Evolutionary conservation across 2,113 vertebrate species (phyloP).

Genomic region (Nycticryphes semicollaris): DNA sequence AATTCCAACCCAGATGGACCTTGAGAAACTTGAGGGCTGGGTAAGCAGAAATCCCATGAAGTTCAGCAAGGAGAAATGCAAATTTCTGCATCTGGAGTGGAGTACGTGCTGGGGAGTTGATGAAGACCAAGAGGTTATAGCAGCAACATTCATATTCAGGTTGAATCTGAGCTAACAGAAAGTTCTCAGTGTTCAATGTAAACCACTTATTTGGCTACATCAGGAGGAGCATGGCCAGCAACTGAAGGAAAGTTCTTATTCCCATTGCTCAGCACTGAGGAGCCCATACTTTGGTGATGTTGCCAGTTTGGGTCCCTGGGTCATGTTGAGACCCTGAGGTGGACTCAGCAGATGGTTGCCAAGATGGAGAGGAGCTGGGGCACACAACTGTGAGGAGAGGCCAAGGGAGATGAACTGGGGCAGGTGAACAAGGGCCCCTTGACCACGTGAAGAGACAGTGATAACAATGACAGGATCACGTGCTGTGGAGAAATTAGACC

Average conservation of each 20-base stretch:
- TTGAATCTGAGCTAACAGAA: background rate
- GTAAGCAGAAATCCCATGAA: background rate
- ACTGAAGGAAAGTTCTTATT: background rate
- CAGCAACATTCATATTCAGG: background rate
- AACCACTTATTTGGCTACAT: background rate
- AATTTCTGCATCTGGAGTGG: background rate
- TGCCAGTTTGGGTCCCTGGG: background rate
- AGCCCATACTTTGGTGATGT: too few relatives aligned
- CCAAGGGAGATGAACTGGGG: background rate
- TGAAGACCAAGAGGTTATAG: background rate
- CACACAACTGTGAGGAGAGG: fast-evolving
- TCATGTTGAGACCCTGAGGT: background rate
- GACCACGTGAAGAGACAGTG: fast-evolving
- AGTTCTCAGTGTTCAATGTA: background rate
- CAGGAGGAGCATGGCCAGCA: background rate
- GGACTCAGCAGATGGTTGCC: background rate
- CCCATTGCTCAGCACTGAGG: background rate
- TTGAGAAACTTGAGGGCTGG: background rate
- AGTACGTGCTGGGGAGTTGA: background rate
- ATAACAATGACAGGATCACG: fast-evolving
- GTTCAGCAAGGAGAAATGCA: background rate
- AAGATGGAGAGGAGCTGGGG: background rate
- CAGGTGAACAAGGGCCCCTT: background rate
- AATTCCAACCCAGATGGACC: background rate
- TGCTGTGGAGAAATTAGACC: background rate